Evolutionary conservation across 35 echinoderm and acorn worm species (phyloP).

Genomic region (Stichopus chloronotus): DNA sequence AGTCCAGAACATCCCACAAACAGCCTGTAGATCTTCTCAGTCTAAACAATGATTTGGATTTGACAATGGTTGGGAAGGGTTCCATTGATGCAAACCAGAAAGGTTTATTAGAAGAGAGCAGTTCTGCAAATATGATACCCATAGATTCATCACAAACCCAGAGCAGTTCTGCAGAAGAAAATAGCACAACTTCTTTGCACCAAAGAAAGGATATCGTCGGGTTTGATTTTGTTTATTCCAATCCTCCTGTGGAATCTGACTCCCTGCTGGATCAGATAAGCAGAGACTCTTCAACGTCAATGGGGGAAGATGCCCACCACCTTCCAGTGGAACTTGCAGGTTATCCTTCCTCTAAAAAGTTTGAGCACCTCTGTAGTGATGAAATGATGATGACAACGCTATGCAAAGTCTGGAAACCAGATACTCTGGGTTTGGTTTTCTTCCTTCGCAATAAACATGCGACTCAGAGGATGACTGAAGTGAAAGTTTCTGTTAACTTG

Average conservation of each 20-base stretch:
- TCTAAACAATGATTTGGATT: not conserved
- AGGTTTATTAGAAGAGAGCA: not conserved
- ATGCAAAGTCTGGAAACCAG: slow-evolving; percentile 80
- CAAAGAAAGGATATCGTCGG: no score
- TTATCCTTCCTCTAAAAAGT: slow-evolving; percentile 32
- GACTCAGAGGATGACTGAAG: slow-evolving; percentile 29
- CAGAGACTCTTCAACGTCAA: not conserved
- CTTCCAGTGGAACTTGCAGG: slow-evolving; percentile 10
- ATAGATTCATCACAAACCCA: not conserved
- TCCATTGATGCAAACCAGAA: not conserved
- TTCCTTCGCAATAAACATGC: slow-evolving; percentile 59
- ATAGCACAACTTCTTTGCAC: not conserved
- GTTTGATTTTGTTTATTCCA: not conserved
- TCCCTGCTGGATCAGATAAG: not conserved
- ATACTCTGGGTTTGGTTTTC: slow-evolving; percentile 65
- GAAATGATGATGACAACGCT: slow-evolving; percentile 53
- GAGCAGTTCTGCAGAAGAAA: not conserved
- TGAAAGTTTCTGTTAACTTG: slow-evolving; percentile 62
- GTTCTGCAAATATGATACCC: not conserved
- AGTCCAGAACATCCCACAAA: not conserved
- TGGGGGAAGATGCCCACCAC: not conserved
- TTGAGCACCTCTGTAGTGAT: slow-evolving; percentile 62
- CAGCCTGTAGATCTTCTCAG: not conserved
- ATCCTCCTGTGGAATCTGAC: slow-evolving; percentile 2
- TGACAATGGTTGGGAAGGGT: not conserved